Evolutionary conservation across 1,140 invertebrate species (phyloP), one percentile per base, ranked within the genome.

Genomic region (Drosophila miranda): DNA sequence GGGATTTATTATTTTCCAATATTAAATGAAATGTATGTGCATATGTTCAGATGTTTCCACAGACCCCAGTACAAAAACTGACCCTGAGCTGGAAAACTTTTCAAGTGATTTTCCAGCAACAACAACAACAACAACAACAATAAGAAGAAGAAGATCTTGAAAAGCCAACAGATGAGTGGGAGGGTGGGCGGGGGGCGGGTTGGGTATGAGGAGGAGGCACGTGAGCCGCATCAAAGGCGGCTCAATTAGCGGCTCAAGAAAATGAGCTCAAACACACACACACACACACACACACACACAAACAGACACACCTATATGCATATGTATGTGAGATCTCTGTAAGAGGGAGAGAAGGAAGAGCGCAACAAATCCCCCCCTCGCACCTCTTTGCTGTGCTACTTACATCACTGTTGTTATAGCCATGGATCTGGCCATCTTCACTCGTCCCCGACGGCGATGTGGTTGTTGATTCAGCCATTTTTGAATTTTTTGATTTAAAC

Each of bases 401-500:
- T 88, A 88, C 83, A 77, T 88, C 83, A 77, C 68, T 66, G 63
- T 86, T 88, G 62, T 87, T 86, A 55, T 62, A 88, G 79, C 83
- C 83, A 81, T 88, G 84, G 58, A 88, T 79, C 64, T 88, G 84
- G 44, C 79, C 84, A 88, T 88, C 83, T 79, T 88, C 82, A 62
- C 57, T 69, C 60, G 70, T 74, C 70, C 51, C 70, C 48, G 70
- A 74, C 30, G 73, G 64, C 51, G 74, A 57, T 69, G 75, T 70
- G 43, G 78, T 72, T 79, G 82, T 63, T 79, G 83, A 73, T 72
- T 88, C 83, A 50, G 83, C 83, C 83, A 88, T 88, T 68, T 83
- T 83, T 53, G 1, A 42, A 44, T 23, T 26, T 68, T 83, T 83
- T 53, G 2, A 42, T 56, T 23, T 26, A 16, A 42, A 38, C 34